Base-by-base conservation (phyloP, 2,888 invertebrate genomes). In the Tupiocoris notatus region DNA sequence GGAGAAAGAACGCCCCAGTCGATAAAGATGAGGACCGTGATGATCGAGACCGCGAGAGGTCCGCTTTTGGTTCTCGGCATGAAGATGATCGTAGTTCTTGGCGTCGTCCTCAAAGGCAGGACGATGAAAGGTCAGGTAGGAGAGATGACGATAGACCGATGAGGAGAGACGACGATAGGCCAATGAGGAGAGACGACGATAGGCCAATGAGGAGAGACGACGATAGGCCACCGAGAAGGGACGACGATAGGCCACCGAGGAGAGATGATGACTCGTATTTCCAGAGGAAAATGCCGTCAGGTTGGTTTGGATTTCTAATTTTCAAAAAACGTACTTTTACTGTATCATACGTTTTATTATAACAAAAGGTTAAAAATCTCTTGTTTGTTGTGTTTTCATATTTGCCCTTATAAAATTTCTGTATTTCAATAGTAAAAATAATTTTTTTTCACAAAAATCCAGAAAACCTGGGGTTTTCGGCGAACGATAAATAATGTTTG, bases 21-120 rank as follows among this genome's bases (percentile, higher is more conserved):
- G 83, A 84, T 16, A 75, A 77, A 56, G 80, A 84, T 2, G 83
- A 84, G n/a, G 84, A 83, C 16, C 83, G 84, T 66, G 80, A 84
- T 1, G 83, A 84, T 17, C 22, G 64, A 6, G 77, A 77, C n/a
- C 62, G 68, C n/a, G 75, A 76, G 16, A 66, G 57, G n/a, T 63
- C 23, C 82, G 81, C 24, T 83, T 71, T 84, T 1, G 82, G 85
- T 80, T 24, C 61, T 25, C 71, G 73, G 65, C 76, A 59, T 20
- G 78, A 62, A 39, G 78, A 54, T 21, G 77, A 75, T 22, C 9
- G 76, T n/a, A 39, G 17, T 16, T 17, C 20, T 21, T 18, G 63
- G 20, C 59, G 59, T 12, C 20, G 23, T 1, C 12, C 20, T 18
- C 6, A n/a, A 3, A 21, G 63, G 20, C 24, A 23, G 6, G 66